phyloP scores from a whole-genome alignment of 2,888 invertebrate genomes.

The Colostygia pectinataria region DNA sequence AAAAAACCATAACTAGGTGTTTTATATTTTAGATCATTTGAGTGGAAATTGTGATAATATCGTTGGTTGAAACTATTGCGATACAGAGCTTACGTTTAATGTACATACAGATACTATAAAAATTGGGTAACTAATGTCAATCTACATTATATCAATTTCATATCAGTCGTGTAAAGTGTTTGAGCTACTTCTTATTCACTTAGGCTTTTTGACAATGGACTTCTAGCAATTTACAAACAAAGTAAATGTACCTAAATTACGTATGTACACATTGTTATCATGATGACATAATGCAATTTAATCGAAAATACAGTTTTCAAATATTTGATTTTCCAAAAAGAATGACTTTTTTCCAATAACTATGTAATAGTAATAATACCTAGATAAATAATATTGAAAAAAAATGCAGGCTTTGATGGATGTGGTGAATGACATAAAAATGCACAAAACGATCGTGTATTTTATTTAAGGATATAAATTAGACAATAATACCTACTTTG shows the following conservation, averaged over 20 bases:
- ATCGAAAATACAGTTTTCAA: conserved; percentile 4
- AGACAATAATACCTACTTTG: conserved; percentile 9
- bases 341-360: too few relatives aligned
- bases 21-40: conserved; percentile 27
- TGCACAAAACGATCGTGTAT: too few relatives aligned
- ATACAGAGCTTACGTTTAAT: conserved; percentile 40
- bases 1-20: too few relatives aligned
- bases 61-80: conserved; percentile 46
- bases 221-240: conserved; percentile 31
- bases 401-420: too few relatives aligned
- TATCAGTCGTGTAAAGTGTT: conserved; percentile 66
- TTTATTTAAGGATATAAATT: neutral
- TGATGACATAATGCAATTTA: conserved; percentile 9
- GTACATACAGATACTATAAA: conserved; percentile 57
- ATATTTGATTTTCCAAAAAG: neutral
- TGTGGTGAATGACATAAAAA: too few relatives aligned
- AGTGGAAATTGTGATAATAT: conserved; percentile 55
- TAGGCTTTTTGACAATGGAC: conserved; percentile 31
- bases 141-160: conserved; percentile 77
- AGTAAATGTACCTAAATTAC: conserved; percentile 12
- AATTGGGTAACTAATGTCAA: conserved; percentile 74
- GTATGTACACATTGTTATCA: conserved; percentile 23
- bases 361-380: too few relatives aligned
- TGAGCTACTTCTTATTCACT: conserved; percentile 47
- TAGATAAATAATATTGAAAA: too few relatives aligned